These are phyloP conservation scores for Serilophus lunatus DNA, from an alignment of 2,113 vertebrate species.

Conservation along the genomic window DNA sequence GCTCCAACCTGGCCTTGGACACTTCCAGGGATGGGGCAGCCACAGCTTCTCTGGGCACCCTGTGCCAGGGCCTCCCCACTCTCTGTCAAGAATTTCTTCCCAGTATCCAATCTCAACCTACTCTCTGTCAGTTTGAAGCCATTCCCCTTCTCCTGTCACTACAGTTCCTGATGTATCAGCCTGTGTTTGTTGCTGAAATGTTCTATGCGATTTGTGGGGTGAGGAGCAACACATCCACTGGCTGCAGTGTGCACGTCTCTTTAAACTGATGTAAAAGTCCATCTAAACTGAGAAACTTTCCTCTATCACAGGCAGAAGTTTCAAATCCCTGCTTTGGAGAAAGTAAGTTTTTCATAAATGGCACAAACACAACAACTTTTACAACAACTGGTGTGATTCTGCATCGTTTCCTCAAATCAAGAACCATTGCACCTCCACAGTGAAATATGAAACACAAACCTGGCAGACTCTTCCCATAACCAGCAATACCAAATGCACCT, in stretches of 20 bases:
- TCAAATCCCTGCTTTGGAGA: not conserved
- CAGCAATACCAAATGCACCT: not conserved
- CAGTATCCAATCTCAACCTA: fast-evolving
- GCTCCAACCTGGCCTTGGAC: not conserved
- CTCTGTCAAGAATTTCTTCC: not conserved
- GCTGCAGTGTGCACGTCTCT: not conserved
- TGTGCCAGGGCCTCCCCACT: not conserved
- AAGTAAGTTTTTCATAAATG: not conserved
- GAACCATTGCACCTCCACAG: not conserved
- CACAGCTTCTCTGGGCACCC: not conserved
- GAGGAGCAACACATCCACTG: not conserved
- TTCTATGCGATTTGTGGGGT: fast-evolving
- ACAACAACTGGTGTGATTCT: not conserved
- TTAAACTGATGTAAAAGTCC: not conserved
- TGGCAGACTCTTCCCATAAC: not conserved
- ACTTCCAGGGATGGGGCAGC: not conserved
- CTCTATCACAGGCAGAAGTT: not conserved
- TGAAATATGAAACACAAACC: not conserved
- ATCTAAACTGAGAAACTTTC: not conserved
- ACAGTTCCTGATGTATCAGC: not conserved
- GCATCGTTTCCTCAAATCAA: conserved; percentile 5
- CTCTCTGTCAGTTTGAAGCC: not conserved
- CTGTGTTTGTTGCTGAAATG: not conserved
- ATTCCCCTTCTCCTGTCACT: not conserved
- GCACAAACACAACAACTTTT: not conserved